Conservation (phyloP, 2,888 invertebrate species). For the Acanthococcus lagerstroemiae region DNA sequence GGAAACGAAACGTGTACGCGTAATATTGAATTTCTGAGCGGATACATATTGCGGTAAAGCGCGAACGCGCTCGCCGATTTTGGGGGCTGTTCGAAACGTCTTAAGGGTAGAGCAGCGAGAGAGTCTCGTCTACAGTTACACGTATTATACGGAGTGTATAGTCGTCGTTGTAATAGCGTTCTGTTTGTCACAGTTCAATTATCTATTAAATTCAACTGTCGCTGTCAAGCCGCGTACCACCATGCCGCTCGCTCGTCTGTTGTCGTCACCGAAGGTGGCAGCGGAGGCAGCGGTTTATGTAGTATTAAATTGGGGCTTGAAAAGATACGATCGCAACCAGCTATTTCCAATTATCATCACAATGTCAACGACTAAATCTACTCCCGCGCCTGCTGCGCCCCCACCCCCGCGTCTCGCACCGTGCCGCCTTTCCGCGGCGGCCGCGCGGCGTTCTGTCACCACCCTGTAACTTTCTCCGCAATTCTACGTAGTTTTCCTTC, state of each 20-base stretch:
- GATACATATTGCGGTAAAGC: too few relatives aligned
- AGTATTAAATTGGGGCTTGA: conserved; percentile 29
- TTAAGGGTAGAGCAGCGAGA: conserved; percentile 2
- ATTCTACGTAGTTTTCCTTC: conserved; percentile 23
- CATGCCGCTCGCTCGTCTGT: neutral
- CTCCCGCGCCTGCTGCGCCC: neutral
- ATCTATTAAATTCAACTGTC: conserved; percentile 31
- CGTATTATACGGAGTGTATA: too few relatives aligned
- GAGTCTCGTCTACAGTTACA: conserved; percentile 16
- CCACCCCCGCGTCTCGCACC: conserved; percentile 5
- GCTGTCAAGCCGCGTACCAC: neutral
- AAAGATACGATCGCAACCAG: conserved; percentile 30
- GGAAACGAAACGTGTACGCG: too few relatives aligned
- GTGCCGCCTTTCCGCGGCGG: neutral
- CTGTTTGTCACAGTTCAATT: conserved; percentile 31
- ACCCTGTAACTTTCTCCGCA: conserved; percentile 17
- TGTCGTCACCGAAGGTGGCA: neutral
- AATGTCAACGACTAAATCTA: conserved; percentile 31
- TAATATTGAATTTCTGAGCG: too few relatives aligned
- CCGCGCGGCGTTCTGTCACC: neutral
- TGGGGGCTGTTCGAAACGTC: too few relatives aligned
- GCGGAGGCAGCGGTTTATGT: conserved; percentile 6
- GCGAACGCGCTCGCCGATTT: too few relatives aligned
- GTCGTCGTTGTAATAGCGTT: conserved; percentile 17
- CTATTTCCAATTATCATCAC: conserved; percentile 31